Conservation (phyloP, 2,888 invertebrate species). For the Agrotis puta region DNA sequence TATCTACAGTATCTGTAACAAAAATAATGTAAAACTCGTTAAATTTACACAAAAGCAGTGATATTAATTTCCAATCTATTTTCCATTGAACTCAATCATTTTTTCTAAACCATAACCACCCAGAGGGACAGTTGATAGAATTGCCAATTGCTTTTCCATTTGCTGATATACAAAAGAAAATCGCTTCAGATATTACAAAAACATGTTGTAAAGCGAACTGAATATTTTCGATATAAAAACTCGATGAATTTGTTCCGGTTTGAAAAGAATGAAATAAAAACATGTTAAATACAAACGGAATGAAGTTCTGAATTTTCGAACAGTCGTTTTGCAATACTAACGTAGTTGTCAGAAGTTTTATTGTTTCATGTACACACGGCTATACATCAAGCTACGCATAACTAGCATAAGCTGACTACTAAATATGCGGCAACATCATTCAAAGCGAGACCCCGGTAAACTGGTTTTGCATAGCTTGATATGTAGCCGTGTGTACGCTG, state of each 20-base stretch:
- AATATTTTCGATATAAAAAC: constrained; percentile 57
- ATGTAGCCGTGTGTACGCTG: constrained; percentile 4
- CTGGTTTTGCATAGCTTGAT: too few relatives aligned
- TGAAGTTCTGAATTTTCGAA: constrained; percentile 48
- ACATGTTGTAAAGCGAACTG: constrained; percentile 42
- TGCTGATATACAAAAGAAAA: constrained; percentile 54
- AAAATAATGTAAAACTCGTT: not conserved
- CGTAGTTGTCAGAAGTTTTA: constrained; percentile 44
- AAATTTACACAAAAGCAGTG: not conserved
- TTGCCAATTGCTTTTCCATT: constrained; percentile 38
- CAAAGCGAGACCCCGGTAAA: too few relatives aligned
- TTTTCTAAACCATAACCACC: constrained; percentile 9
- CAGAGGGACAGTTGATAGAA: constrained; percentile 9
- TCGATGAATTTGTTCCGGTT: constrained; percentile 51
- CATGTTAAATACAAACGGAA: constrained; percentile 43
- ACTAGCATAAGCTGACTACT: too few relatives aligned
- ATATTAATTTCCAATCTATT: not conserved
- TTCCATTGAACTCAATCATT: not conserved
- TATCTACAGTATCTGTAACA: not conserved
- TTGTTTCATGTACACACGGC: constrained; percentile 47
- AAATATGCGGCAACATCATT: too few relatives aligned
- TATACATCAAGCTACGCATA: too few relatives aligned
- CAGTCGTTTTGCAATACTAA: constrained; percentile 47
- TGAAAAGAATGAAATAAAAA: constrained; percentile 51
- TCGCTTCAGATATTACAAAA: constrained; percentile 55